Evolutionary conservation across 2,113 vertebrate genomes (phyloP).

Genomic region (Trinectes maculatus): DNA sequence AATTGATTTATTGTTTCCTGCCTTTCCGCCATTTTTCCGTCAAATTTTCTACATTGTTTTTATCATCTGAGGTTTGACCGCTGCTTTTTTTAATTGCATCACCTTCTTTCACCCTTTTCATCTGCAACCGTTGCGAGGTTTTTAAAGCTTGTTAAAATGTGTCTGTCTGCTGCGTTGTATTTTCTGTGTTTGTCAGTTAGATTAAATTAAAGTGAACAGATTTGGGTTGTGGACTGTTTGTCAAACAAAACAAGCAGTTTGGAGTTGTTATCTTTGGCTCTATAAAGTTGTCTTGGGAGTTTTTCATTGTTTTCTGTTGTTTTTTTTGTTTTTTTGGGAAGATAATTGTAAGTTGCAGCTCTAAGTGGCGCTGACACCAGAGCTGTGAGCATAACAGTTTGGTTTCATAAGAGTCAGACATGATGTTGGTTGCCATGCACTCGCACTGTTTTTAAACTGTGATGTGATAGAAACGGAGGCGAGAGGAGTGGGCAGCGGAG

Average conservation of each 20-base stretch:
- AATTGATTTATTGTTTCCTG: too few species aligned
- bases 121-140: too few species aligned
- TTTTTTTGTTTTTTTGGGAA: not conserved
- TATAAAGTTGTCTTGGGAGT: not conserved
- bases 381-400: not conserved
- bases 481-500: conserved; percentile 11
- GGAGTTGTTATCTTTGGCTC: not conserved
- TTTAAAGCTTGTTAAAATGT: too few species aligned
- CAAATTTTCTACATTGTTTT: too few species aligned
- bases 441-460: conserved; percentile 21
- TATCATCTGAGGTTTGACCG: not conserved
- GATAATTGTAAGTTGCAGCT: not conserved
- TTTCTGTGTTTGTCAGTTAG: not conserved
- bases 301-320: not conserved
- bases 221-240: not conserved
- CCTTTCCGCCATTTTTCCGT: too few species aligned
- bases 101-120: not conserved
- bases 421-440: conserved; percentile 5
- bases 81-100: not conserved
- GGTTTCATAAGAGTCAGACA: conserved; percentile 2
- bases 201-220: not conserved
- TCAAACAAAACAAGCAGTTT: not conserved
- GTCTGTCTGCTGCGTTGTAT: not conserved
- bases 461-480: conserved; percentile 8
- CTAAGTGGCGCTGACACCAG: not conserved